These are phyloP conservation scores for Papilio gigon DNA, from an alignment of 2,888 invertebrate species.

Conservation along the genomic window DNA sequence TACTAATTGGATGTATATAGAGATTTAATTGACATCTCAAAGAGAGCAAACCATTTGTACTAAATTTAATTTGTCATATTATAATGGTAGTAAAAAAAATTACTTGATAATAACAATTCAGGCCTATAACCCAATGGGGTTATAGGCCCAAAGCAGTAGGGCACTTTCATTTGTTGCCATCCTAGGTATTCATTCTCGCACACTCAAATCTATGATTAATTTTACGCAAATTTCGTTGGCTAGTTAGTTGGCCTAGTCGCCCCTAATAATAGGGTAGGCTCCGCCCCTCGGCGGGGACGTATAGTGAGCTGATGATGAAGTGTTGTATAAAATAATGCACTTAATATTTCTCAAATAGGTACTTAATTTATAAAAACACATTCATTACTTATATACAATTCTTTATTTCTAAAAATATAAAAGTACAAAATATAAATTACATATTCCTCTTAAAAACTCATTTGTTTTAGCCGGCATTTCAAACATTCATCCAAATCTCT, in stretches of 20 bases:
- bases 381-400: constrained; percentile 44
- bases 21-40: constrained; percentile 49
- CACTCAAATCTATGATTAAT: too few relatives aligned
- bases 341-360: too few relatives aligned
- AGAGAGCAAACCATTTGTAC: constrained; percentile 38
- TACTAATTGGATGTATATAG: constrained; percentile 41
- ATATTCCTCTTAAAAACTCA: constrained; percentile 37
- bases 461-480: constrained; percentile 48
- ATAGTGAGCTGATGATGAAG: too few relatives aligned
- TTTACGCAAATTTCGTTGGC: too few relatives aligned
- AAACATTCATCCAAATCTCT: constrained; percentile 70
- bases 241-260: too few relatives aligned
- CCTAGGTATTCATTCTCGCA: not conserved
- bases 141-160: not conserved
- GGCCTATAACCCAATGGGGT: too few relatives aligned
- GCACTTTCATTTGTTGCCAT: not conserved
- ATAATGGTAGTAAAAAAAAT: too few relatives aligned
- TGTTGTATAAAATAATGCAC: too few relatives aligned
- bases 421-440: constrained; percentile 60
- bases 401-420: constrained; percentile 63
- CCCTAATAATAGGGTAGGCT: too few relatives aligned
- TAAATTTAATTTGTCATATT: not conserved
- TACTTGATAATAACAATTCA: too few relatives aligned
- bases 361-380: constrained; percentile 21
- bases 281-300: too few relatives aligned